A percentile compares a stretch with the other conserved stretches of the same genome.
phyloP scores from a whole-genome alignment of 35 echinoderm and acorn worm genomes.

The Lytechinus pictus region DNA sequence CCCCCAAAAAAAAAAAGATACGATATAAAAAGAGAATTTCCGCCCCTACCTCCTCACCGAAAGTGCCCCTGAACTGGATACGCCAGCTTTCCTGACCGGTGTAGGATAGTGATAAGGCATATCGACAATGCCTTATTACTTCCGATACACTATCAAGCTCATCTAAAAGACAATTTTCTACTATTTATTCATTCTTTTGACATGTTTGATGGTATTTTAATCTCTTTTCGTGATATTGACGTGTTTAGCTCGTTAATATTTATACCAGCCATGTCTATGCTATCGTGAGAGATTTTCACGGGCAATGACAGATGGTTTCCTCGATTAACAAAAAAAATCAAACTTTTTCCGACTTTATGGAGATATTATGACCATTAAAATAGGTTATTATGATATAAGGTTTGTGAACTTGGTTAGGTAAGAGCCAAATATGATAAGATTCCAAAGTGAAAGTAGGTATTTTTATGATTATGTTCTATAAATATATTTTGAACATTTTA shows the following conservation, averaged over 20 bases:
- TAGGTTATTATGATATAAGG: too few relatives aligned
- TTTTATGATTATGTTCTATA: too few relatives aligned
- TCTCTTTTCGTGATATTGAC: neutral
- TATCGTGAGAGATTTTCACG: neutral
- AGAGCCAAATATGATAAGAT: too few relatives aligned
- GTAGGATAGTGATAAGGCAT: conserved; percentile 22
- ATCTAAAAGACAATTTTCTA: neutral
- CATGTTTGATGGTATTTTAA: neutral
- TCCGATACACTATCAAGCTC: neutral
- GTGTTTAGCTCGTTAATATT: neutral
- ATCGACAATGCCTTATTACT: conserved; percentile 39
- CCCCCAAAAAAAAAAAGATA: too few relatives aligned
- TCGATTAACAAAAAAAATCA: neutral
- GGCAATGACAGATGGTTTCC: neutral
- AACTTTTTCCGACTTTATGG: neutral
- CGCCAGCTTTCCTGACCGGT: neutral
- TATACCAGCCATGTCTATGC: neutral
- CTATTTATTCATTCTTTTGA: conserved; percentile 25
- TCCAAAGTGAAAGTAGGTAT: too few relatives aligned
- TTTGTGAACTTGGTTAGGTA: too few relatives aligned
- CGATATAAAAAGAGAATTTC: neutral
- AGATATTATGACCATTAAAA: neutral
- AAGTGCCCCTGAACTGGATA: neutral
- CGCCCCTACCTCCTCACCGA: neutral
- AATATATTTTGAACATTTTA: too few relatives aligned